phyloP scores from a whole-genome alignment of 1,140 invertebrate genomes.

The Meloidogyne hapla region DNA sequence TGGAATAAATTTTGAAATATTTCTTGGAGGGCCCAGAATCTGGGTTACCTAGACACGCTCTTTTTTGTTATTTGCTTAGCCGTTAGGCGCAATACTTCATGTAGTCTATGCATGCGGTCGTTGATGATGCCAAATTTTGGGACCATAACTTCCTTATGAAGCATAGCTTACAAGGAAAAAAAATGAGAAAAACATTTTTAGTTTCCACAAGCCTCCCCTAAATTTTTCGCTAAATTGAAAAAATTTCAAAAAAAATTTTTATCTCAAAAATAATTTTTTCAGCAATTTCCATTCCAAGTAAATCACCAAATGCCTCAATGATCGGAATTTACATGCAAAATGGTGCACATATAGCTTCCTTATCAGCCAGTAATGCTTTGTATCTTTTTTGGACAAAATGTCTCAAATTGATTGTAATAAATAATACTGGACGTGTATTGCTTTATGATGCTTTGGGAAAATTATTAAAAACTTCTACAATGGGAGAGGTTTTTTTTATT shows the following conservation, averaged over 20 bases:
- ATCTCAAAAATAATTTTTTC: background rate
- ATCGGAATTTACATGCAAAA: slow-evolving; percentile 26
- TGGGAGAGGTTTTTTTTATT: slow-evolving; percentile 30
- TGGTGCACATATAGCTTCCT: slow-evolving; percentile 21
- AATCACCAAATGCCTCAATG: slow-evolving; percentile 15
- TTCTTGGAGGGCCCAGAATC: too few species aligned
- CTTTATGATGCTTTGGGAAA: slow-evolving; percentile 35
- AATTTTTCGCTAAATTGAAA: too few species aligned
- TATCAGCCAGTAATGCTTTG: slow-evolving; percentile 24
- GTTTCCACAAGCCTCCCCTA: too few species aligned
- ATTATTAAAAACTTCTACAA: slow-evolving; percentile 25
- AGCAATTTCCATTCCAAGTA: slow-evolving; percentile 16
- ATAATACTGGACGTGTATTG: slow-evolving; percentile 18
- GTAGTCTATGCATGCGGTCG: too few species aligned
- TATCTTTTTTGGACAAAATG: slow-evolving; percentile 41
- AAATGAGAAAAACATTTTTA: too few species aligned
- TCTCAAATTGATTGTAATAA: slow-evolving; percentile 34
- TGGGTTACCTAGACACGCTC: too few species aligned
- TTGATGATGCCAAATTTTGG: too few species aligned
- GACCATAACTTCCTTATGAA: too few species aligned
- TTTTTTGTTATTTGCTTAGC: too few species aligned
- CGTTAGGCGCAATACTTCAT: too few species aligned
- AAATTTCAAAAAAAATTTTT: background rate
- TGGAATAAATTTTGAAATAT: too few species aligned
- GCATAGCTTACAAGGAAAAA: too few species aligned